Evolutionary conservation across 2,113 vertebrate genomes (phyloP), one percentile per base, ranked within the genome.

Genomic region (Fukomys damarensis): DNA sequence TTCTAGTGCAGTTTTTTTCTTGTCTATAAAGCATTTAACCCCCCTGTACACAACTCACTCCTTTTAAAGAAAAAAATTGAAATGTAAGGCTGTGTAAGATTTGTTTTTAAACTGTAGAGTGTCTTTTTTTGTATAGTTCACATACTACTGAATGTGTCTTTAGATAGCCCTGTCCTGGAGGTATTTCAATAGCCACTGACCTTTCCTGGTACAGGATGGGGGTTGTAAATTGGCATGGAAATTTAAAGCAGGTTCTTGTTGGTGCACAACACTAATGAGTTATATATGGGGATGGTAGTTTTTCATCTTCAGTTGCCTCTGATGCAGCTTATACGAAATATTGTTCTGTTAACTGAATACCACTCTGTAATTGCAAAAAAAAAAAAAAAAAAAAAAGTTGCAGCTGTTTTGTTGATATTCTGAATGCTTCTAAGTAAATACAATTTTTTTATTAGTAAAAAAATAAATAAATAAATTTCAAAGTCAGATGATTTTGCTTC

Each of bases 61-160:
- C 98, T 99, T 99, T 99, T 99, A 99, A 99, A 99, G 98, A 98
- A 89, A 94, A 94, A 88, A 89, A 86, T 86, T 91, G 98, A 99
- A 98, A 98, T 98, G 98, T 99, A 99, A 99, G 98, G 98, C 99
- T 99, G 99, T 99, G 99, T 99, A 99, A 99, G 99, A 99, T 99
- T 99, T 99, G 99, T 99, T 99, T 99, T 99, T 99, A 92, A 89
- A 92, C 16, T 99, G 99, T 99, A 99, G 99, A 99, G 99, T 99
- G 99, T 99, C 98, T 99, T 99, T 98, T 99, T 99, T 99, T 99
- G 99, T 99, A 99, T 99, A 99, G 99, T 99, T 99, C 99, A 99
- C 99, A 98, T 98, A 99, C 99, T 99, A 99, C 99, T 98, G 98
- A 99, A 99, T 98, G 98, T 99, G 99, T 99, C 98, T 99, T 99